phyloP scores from a whole-genome alignment of 1,140 invertebrate species.

The Coelopa frigida region DNA sequence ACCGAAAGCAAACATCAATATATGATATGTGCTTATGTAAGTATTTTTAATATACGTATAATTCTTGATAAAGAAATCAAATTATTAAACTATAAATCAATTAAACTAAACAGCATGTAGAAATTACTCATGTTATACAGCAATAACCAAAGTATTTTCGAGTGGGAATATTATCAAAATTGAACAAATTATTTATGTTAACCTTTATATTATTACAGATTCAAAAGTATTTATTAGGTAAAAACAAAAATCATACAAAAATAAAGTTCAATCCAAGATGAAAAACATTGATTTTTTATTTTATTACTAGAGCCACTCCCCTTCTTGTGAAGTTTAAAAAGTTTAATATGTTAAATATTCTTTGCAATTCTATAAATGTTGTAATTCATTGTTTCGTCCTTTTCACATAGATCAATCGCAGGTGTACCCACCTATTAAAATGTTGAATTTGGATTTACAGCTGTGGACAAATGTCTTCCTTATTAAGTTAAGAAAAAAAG shows the following conservation, averaged over 20 bases:
- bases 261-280: conserved; percentile 1
- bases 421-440: too few species aligned
- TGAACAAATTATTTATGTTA: conserved; percentile 5
- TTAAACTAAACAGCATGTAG: conserved; percentile 4
- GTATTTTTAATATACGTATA: not conserved
- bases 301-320: too few species aligned
- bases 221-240: conserved; percentile 4
- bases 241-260: conserved; percentile 1
- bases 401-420: too few species aligned
- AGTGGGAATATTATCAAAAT: conserved; percentile 12
- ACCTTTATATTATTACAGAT: conserved; percentile 4
- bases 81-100: conserved; percentile 5
- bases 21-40: too few species aligned
- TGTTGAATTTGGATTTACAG: too few species aligned
- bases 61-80: conserved; percentile 3
- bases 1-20: not conserved
- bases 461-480: too few species aligned
- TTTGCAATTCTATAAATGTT: too few species aligned
- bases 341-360: too few species aligned
- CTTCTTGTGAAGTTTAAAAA: too few species aligned
- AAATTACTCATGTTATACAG: conserved; percentile 12
- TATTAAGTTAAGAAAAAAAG: too few species aligned
- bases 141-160: conserved; percentile 18
- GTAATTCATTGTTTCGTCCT: too few species aligned
- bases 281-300: too few species aligned